Conservation (phyloP, 2,888 invertebrate species). For the Acanthosoma haemorrhoidale region DNA sequence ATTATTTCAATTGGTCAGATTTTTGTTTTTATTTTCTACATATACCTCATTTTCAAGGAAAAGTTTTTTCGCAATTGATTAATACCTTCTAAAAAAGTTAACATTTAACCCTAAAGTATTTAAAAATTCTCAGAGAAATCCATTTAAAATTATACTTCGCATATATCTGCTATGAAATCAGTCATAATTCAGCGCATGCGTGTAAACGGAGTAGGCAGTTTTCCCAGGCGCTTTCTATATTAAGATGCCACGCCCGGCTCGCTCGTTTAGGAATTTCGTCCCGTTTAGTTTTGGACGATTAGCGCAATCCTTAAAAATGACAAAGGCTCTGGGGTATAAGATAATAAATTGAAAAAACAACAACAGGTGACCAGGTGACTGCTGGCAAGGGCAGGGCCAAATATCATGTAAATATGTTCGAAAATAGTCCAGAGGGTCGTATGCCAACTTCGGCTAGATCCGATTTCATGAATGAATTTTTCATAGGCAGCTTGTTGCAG, state of each 20-base stretch:
- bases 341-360: neutral
- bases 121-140: no score
- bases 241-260: neutral
- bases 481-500: neutral
- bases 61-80: no score
- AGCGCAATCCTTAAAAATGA: neutral
- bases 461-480: slow-evolving; percentile 10
- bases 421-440: neutral
- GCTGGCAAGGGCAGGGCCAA: neutral
- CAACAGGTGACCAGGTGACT: neutral
- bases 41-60: no score
- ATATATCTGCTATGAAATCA: neutral
- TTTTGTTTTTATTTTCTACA: neutral
- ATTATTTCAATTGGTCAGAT: neutral
- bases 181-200: neutral
- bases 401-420: no score
- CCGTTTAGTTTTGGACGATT: neutral
- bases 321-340: neutral
- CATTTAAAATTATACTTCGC: no score
- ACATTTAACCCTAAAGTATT: no score
- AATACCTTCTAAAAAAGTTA: no score
- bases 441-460: neutral
- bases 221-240: neutral
- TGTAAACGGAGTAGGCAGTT: neutral
- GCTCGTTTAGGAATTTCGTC: neutral